Base-by-base conservation (phyloP, 1,140 invertebrate genomes). In the Eupeodes corollae region DNA sequence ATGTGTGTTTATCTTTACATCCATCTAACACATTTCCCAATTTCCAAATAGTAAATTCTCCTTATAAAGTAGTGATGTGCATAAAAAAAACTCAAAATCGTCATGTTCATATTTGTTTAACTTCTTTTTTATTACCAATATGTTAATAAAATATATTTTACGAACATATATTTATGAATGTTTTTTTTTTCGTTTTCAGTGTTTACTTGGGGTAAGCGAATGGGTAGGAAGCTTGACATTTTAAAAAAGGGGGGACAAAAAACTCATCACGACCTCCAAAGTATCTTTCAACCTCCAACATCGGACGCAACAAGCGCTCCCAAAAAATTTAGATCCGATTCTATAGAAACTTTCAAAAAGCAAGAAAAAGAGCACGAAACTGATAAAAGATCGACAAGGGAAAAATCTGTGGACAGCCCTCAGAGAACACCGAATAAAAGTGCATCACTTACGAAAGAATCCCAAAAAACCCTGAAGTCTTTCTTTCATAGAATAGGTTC, bases 221-320 rank as follows among this genome's bases (percentile, higher is more conserved):
- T 88, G 81, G 83, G 84, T 48, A 81, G 79, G 55, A 86, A 86
- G 61, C 72, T 88, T 57, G 84, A 87, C 57, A 77, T 84, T 52
- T 72, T 88, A 50, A 79, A 83, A 50, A 76, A 80, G 55, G 71
- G 75, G 26, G 79, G 83, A 48, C 71, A 74, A 44, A 80, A 81
- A 56, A 74, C 55, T 58, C 64, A 56, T 54, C 59, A 58, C 14
- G 63, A 67, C 48, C 49, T 63, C 41, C 52, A 61, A n/a, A 66
- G 57, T 42, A 51, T 66, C 10, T 63, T 65, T 41, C 58, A 67
- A 31, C 62, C 63, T 42, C 56, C 60, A 48, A 64, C 55, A 42
- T 59, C 60, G 30, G 50, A 66, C 47, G 60, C 59, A 48, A 61
- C 44, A 56, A 54, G 16, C 52, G 48, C 56, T 40, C 51, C 64